phyloP scores from a whole-genome alignment of 1,140 invertebrate species.

The Amphibalanus amphitrite region DNA sequence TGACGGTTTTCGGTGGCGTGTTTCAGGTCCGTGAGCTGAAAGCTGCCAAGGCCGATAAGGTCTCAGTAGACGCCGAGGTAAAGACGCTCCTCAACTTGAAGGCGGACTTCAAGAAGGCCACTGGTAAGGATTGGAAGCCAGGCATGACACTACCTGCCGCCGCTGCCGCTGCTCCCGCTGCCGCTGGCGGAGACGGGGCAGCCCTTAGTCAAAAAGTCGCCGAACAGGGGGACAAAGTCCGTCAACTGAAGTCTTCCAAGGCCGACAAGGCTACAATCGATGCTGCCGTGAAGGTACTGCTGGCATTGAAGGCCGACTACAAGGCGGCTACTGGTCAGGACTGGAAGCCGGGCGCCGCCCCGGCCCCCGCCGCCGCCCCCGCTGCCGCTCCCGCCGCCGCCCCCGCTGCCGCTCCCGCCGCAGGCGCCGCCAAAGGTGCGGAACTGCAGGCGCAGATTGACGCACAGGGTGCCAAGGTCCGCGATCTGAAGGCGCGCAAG shows the following conservation, averaged over 20 bases:
- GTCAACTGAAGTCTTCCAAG: slow-evolving; percentile 22
- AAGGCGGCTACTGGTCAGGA: slow-evolving; percentile 35
- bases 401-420: slow-evolving; percentile 10
- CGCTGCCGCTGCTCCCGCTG: slow-evolving; percentile 20
- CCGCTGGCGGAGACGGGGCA: slow-evolving; percentile 14
- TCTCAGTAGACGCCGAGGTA: slow-evolving; percentile 27
- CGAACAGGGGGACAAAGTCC: slow-evolving; percentile 28
- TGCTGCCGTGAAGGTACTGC: slow-evolving; percentile 28
- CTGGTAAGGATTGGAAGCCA: slow-evolving; percentile 43
- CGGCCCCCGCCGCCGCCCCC: slow-evolving; percentile 24
- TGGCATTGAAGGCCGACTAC: slow-evolving; percentile 31
- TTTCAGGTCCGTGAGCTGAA: slow-evolving; percentile 39
- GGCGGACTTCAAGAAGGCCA: slow-evolving; percentile 27
- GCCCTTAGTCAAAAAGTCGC: slow-evolving; percentile 25
- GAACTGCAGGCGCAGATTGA: slow-evolving; percentile 31
- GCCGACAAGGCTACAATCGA: slow-evolving; percentile 21
- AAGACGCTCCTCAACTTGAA: slow-evolving; percentile 30
- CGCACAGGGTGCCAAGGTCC: slow-evolving; percentile 51
- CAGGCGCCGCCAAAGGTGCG: not conserved
- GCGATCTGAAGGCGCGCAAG: slow-evolving; percentile 46
- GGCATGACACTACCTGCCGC: slow-evolving; percentile 24
- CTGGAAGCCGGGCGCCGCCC: slow-evolving; percentile 33
- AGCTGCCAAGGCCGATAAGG: slow-evolving; percentile 27
- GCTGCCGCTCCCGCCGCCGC: slow-evolving; percentile 19
- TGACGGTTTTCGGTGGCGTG: too few species aligned